Conservation (phyloP, 2,113 vertebrate species). For the Okapia johnstoni region DNA sequence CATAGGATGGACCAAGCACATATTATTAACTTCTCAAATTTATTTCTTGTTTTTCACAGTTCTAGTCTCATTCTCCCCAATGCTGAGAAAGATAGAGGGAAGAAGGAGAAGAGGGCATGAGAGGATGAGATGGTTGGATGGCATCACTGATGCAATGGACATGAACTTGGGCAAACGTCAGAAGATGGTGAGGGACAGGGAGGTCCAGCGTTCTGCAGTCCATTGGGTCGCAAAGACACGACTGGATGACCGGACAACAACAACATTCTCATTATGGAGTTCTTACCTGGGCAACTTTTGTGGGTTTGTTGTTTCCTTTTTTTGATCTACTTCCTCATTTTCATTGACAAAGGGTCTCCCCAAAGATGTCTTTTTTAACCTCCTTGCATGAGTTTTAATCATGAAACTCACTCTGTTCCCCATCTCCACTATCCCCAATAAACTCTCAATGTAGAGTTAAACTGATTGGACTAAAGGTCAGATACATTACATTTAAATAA, state of each 20-base stretch:
- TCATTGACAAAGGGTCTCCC: neutral
- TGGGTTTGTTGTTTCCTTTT: neutral
- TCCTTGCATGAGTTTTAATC: neutral
- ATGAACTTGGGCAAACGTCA: neutral
- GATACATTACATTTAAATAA: constrained; percentile 76
- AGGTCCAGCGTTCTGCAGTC: neutral
- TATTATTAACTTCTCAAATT: neutral
- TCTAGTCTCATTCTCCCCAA: neutral
- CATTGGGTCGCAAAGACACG: neutral
- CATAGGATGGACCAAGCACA: neutral
- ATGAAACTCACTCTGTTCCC: neutral
- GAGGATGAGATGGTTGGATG: neutral
- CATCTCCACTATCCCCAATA: neutral
- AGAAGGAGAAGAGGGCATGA: neutral
- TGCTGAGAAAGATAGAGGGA: neutral
- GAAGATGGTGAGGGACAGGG: neutral
- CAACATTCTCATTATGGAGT: neutral
- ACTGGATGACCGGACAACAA: neutral
- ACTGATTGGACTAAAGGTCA: constrained; percentile 67
- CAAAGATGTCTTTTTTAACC: neutral
- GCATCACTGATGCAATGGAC: neutral
- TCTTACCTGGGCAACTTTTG: neutral
- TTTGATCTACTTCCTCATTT: neutral
- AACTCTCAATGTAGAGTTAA: constrained; percentile 54
- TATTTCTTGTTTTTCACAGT: neutral